phyloP scores from a whole-genome alignment of 2,888 invertebrate species.

The Eurytoma californica region DNA sequence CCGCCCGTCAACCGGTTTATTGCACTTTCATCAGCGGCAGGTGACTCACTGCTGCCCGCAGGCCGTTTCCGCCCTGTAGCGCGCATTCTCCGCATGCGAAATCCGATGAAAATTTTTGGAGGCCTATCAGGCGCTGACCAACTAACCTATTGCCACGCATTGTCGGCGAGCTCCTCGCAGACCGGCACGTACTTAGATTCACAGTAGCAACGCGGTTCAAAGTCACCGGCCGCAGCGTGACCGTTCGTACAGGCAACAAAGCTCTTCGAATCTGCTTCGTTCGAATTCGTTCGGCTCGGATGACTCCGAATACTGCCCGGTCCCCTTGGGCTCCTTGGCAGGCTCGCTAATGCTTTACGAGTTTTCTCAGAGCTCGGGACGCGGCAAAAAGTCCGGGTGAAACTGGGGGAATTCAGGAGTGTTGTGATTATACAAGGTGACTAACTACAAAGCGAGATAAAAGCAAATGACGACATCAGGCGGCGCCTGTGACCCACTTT shows the following conservation, averaged over 20 bases:
- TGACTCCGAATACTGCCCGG: too few relatives aligned
- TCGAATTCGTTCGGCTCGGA: too few relatives aligned
- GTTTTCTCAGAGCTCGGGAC: too few relatives aligned
- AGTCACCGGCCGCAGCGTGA: too few relatives aligned
- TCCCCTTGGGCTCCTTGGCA: too few relatives aligned
- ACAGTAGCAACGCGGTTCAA: too few relatives aligned
- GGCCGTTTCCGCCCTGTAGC: conserved; percentile 63
- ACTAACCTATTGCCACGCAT: conserved; percentile 62
- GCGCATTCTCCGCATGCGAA: conserved; percentile 60
- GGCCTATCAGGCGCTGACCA: conserved; percentile 56
- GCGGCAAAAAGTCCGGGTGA: too few relatives aligned
- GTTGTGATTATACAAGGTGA: conserved; percentile 37
- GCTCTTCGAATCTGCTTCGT: too few relatives aligned
- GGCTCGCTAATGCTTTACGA: too few relatives aligned
- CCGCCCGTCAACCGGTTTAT: background rate
- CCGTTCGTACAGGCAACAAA: too few relatives aligned
- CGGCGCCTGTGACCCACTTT: conserved; percentile 72
- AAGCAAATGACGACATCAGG: conserved; percentile 67
- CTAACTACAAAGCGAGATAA: conserved; percentile 52
- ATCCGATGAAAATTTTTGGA: conserved; percentile 47
- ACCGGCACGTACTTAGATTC: too few relatives aligned
- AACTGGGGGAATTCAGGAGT: too few relatives aligned
- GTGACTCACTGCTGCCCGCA: conserved; percentile 60
- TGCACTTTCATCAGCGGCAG: conserved; percentile 59
- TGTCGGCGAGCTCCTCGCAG: background rate